Percentiles rank a stretch among this genome's conserved stretches.
Evolutionary conservation across 64 coral and sea anemone species (phyloP).

Genomic region (Porites lutea): DNA sequence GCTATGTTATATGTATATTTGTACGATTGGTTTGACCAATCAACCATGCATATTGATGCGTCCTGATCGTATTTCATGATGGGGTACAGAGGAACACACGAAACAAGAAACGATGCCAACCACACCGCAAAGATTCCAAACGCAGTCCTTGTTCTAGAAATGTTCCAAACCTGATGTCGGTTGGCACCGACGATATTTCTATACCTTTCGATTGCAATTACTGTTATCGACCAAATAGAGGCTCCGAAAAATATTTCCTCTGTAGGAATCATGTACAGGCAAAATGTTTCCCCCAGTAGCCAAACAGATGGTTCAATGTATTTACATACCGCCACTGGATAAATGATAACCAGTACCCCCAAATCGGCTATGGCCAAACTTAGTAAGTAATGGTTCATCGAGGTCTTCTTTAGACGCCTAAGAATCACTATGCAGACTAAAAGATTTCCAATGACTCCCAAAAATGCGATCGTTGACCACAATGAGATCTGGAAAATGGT

Average conservation of each 20-base stretch:
- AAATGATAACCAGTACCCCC: no score
- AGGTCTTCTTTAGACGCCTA: slow-evolving; percentile 32
- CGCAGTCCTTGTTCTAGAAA: slow-evolving; percentile 9
- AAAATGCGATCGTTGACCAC: slow-evolving; percentile 19
- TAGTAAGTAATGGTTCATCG: slow-evolving; percentile 50
- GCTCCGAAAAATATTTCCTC: slow-evolving; percentile 68
- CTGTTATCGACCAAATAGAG: slow-evolving; percentile 72
- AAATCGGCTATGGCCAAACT: neutral
- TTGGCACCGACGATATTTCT: slow-evolving; percentile 29
- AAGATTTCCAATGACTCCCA: slow-evolving; percentile 52
- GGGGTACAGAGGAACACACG: slow-evolving; percentile 54
- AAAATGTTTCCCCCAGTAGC: slow-evolving; percentile 11
- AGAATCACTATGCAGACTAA: slow-evolving; percentile 44
- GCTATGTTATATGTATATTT: neutral
- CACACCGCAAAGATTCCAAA: slow-evolving; percentile 35
- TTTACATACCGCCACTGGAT: neutral
- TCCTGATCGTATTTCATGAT: neutral
- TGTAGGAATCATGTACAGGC: slow-evolving; percentile 47
- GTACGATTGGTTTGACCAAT: neutral
- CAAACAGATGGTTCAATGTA: neutral
- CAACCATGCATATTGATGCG: neutral
- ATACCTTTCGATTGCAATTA: slow-evolving; percentile 64
- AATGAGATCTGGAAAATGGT: slow-evolving; percentile 26
- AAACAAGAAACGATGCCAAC: slow-evolving; percentile 54
- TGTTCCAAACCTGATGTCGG: neutral